A percentile compares a stretch with the other conserved stretches of the same genome.
phyloP scores from a whole-genome alignment of 2,113 vertebrate species.

The Pavo muticus region DNA sequence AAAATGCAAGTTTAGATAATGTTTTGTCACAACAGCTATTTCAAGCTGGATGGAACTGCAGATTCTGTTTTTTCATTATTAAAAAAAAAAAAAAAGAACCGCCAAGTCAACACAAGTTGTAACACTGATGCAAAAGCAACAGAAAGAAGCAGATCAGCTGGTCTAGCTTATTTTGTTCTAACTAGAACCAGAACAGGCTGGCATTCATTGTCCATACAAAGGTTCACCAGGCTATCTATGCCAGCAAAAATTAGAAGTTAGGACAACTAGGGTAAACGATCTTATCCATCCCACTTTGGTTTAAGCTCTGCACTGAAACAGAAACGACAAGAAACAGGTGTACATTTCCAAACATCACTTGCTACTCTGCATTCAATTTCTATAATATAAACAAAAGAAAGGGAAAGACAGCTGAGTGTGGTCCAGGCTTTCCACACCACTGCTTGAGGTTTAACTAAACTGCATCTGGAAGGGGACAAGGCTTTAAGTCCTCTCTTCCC shows the following conservation, averaged over 20 bases:
- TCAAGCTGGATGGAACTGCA: neutral
- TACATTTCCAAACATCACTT: neutral
- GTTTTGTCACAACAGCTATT: neutral
- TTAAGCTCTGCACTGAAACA: neutral
- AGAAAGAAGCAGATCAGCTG: slow-evolving; percentile 49
- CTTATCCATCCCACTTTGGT: neutral
- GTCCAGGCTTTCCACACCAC: neutral
- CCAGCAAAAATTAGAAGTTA: slow-evolving; percentile 22
- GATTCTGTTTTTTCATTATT: neutral
- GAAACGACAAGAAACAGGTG: neutral
- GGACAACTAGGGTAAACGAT: neutral
- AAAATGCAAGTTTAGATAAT: neutral
- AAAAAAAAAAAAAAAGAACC: neutral
- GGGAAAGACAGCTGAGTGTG: neutral
- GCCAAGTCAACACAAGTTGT: slow-evolving; percentile 44
- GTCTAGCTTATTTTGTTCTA: slow-evolving; percentile 45
- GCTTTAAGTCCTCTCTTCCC: neutral
- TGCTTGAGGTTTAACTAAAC: neutral
- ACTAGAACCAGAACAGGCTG: slow-evolving; percentile 25
- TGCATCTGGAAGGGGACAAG: neutral
- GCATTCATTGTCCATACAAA: neutral
- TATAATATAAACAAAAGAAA: neutral
- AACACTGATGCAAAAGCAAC: slow-evolving; percentile 14
- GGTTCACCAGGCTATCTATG: neutral
- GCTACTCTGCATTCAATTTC: neutral